Conservation (phyloP, 2,888 invertebrate genomes). For the Cosmorhoe ocellata region DNA sequence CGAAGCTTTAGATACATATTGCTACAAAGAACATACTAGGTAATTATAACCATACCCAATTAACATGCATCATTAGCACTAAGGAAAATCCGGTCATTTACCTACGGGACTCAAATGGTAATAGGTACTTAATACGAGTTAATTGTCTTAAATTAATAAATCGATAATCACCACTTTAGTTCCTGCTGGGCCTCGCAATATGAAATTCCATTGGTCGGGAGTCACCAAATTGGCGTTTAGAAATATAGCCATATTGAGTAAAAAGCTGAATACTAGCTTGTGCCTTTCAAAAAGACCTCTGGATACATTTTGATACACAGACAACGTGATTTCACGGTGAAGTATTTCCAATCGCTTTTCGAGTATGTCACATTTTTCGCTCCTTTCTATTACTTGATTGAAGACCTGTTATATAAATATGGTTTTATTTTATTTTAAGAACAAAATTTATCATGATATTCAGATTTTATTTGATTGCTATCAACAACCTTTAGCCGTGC, state of each 20-base stretch:
- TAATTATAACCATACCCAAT: too few relatives aligned
- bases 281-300: conserved; percentile 95
- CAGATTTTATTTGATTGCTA: too few relatives aligned
- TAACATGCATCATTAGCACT: not conserved
- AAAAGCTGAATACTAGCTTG: conserved; percentile 93
- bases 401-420: conserved; percentile 84
- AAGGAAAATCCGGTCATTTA: conserved; percentile 2
- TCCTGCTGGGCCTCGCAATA: conserved; percentile 88
- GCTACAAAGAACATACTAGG: too few relatives aligned
- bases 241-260: conserved; percentile 90
- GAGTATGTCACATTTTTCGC: conserved; percentile 86
- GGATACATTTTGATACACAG: conserved; percentile 93
- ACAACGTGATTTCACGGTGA: conserved; percentile 89
- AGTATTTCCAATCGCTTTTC: conserved; percentile 86
- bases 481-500: too few relatives aligned
- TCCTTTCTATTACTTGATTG: conserved; percentile 89
- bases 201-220: conserved; percentile 88
- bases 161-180: conserved; percentile 61
- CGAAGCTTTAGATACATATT: too few relatives aligned
- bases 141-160: too few relatives aligned
- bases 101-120: not conserved
- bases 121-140: too few relatives aligned
- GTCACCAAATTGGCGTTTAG: conserved; percentile 84
- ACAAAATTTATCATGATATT: too few relatives aligned
- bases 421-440: too few relatives aligned